These are phyloP conservation scores for Okamejei kenojei DNA, from an alignment of 2,797 vertebrate genomes.

Conservation along the genomic window DNA sequence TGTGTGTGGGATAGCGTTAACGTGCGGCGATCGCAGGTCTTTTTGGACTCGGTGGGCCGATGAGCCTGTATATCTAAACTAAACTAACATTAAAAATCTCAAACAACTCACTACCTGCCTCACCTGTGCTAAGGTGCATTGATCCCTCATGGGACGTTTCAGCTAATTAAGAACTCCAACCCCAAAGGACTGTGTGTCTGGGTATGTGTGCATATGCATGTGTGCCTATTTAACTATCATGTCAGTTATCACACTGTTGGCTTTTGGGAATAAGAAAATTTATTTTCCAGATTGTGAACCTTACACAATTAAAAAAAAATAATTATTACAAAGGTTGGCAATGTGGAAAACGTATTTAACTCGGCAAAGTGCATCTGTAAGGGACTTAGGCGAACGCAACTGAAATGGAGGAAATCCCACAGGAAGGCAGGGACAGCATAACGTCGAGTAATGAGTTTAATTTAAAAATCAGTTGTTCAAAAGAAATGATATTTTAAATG, in stretches of 20 bases:
- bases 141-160: no score
- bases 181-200: no score
- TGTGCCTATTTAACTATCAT: background rate
- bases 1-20: no score
- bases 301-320: background rate
- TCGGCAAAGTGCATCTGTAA: background rate
- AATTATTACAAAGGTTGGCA: background rate
- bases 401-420: background rate
- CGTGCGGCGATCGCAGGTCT: no score
- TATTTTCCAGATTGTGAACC: background rate
- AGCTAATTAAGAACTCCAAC: no score
- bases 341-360: slow-evolving; percentile 8
- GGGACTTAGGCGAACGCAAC: background rate
- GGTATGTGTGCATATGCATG: no score
- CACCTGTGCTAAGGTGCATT: no score
- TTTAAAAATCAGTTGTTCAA: background rate
- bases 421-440: background rate
- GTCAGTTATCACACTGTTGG: background rate
- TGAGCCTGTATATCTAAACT: no score
- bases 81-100: no score
- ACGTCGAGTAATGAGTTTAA: slow-evolving; percentile 14
- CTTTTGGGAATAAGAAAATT: background rate
- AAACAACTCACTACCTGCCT: no score
- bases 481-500: background rate
- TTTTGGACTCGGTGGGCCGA: no score